Percentiles rank a stretch among this genome's conserved stretches.
phyloP scores from a whole-genome alignment of 2,888 invertebrate species.

The Tricholauxania praeusta region DNA sequence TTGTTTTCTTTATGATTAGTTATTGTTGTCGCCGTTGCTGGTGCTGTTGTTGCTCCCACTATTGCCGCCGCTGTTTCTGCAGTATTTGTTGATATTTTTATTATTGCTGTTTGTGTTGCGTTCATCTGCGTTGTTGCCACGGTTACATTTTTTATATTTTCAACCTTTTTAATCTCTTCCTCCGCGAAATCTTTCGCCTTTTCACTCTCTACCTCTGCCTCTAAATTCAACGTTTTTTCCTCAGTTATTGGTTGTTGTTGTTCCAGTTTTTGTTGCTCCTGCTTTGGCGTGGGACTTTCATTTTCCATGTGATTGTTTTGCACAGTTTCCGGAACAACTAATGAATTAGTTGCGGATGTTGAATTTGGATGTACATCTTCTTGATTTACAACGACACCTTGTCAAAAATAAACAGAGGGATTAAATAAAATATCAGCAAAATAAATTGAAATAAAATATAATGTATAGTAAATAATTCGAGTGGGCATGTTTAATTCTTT shows the following conservation, averaged over 20 bases:
- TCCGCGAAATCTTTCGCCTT: not conserved
- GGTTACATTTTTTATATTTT: slow-evolving; percentile 19
- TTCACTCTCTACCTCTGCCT: not conserved
- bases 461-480: slow-evolving; percentile 25
- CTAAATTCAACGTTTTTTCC: slow-evolving; percentile 11
- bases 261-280: slow-evolving; percentile 39
- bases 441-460: slow-evolving; percentile 50
- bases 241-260: slow-evolving; percentile 32
- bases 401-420: slow-evolving; percentile 48
- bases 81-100: slow-evolving; percentile 25
- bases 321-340: slow-evolving; percentile 44
- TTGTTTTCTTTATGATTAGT: slow-evolving; percentile 1
- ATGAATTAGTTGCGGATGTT: slow-evolving; percentile 50
- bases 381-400: slow-evolving; percentile 62
- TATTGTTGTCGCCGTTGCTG: slow-evolving; percentile 6
- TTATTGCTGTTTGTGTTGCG: slow-evolving; percentile 1
- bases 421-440: slow-evolving; percentile 36
- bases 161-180: slow-evolving; percentile 17
- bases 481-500: too few relatives aligned
- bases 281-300: slow-evolving; percentile 30
- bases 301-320: slow-evolving; percentile 37
- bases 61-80: slow-evolving; percentile 15
- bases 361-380: slow-evolving; percentile 49
- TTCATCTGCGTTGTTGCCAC: slow-evolving; percentile 35
- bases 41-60: slow-evolving; percentile 5